A percentile compares a stretch with the other conserved stretches of the same genome.
These are phyloP conservation scores for Misgurnus anguillicaudatus DNA, from an alignment of 2,113 vertebrate species.

Conservation along the genomic window DNA sequence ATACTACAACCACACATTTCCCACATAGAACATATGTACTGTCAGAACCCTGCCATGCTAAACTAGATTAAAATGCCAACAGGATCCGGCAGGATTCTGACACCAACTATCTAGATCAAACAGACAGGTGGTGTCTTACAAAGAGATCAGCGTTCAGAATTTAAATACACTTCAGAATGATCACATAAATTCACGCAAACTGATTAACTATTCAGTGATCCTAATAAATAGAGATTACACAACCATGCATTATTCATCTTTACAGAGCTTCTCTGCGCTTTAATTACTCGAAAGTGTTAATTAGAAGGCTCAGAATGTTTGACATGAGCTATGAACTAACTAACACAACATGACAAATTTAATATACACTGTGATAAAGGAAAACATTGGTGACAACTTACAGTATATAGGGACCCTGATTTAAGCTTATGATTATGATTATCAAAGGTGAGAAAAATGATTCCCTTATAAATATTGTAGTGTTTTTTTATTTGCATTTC, in stretches of 20 bases:
- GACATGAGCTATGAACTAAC: conserved; percentile 22
- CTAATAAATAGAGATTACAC: conserved; percentile 58
- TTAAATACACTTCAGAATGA: conserved; percentile 43
- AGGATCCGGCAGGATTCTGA: no score
- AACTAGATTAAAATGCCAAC: no score
- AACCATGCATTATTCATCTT: conserved; percentile 53
- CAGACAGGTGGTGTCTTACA: not conserved
- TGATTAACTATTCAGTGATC: conserved; percentile 57
- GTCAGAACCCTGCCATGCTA: no score
- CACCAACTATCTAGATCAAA: not conserved
- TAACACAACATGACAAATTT: conserved; percentile 48
- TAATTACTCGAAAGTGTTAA: conserved; percentile 45
- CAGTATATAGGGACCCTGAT: not conserved
- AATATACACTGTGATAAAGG: conserved; percentile 41
- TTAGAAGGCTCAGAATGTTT: conserved; percentile 34
- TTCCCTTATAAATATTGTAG: not conserved
- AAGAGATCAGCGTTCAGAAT: conserved; percentile 9
- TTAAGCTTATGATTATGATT: conserved; percentile 10
- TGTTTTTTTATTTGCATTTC: not conserved
- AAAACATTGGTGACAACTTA: conserved; percentile 23
- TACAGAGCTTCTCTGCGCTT: conserved; percentile 41
- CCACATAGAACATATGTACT: no score
- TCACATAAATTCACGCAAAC: conserved; percentile 53
- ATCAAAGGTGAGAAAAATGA: not conserved
- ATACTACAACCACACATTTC: no score